Evolutionary conservation across 2,888 invertebrate genomes (phyloP), one percentile per base, ranked within the genome.

Genomic region (Idaea aversata): DNA sequence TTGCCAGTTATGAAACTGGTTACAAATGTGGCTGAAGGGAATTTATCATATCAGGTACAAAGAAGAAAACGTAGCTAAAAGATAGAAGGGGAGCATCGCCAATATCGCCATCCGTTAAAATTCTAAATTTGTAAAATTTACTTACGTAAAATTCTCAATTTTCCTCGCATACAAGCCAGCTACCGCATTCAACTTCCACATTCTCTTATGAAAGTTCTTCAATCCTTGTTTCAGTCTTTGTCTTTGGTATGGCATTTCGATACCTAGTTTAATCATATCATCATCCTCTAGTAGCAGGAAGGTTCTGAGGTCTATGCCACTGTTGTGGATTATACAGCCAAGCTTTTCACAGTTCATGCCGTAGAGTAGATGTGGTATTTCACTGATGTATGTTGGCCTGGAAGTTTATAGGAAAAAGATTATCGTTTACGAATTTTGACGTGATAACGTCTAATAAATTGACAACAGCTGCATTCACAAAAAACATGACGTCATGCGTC

Each of bases 291-390:
- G 75, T 57, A 94, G 85, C 5, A 96, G 78, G 75, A 96, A 95
- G 1, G 88, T 88, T 65, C 91, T 88, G 25, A 96, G 85, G 77
- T 90, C 88, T 69, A 95, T 91, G 7, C 89, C 85, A 65, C 84
- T 87, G 15, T 92, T 87, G 63, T 87, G 75, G 70, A 96, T 93
- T 3, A 88, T 63, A 3, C 86, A 77, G 0, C 86, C 84, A 38
- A 95, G 84, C 57, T 84, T 83, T 72, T 94, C 94, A 75, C 95
- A 93, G 68, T 92, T 93, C 93, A 95, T 94, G 3, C 95, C 95
- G 73, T 93, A 92, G 0, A 96, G 83, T 2, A 95, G 89, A 65
- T 90, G 84, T 5, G 85, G 88, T 68, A 95, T 90, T 83, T 95
- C 95, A 59, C 79, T 75, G 5, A 81, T 77, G 76, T 94, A 95